These are phyloP conservation scores for Heliconius erato DNA, from an alignment of 2,888 invertebrate species.

Conservation along the genomic window DNA sequence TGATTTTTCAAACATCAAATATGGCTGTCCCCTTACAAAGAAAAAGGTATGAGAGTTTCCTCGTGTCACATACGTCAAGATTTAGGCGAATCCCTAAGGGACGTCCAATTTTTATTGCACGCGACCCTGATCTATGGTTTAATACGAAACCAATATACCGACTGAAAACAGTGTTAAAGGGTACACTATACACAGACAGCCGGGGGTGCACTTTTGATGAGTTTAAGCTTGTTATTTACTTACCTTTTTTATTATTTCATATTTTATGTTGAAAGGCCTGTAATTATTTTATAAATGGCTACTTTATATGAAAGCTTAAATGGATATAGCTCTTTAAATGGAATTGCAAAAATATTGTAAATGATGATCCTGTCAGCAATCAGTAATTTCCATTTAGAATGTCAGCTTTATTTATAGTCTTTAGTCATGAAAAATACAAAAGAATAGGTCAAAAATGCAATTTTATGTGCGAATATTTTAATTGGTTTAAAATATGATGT, in stretches of 20 bases:
- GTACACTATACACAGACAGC: constrained; percentile 68
- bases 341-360: constrained; percentile 64
- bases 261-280: not conserved
- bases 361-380: constrained; percentile 66
- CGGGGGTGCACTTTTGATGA: constrained; percentile 51
- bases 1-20: constrained; percentile 77
- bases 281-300: not conserved
- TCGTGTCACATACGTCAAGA: constrained; percentile 82
- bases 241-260: not conserved
- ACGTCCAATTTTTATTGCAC: constrained; percentile 82
- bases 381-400: constrained; percentile 74
- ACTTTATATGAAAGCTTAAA: constrained; percentile 3
- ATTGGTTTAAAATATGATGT: constrained; percentile 41
- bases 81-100: constrained; percentile 81
- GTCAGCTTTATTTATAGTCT: constrained; percentile 70
- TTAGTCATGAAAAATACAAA: constrained; percentile 62
- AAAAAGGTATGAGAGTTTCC: constrained; percentile 76
- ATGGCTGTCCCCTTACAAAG: constrained; percentile 67
- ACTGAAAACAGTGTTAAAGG: constrained; percentile 67
- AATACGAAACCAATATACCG: constrained; percentile 78
- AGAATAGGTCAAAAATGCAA: constrained; percentile 63
- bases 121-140: constrained; percentile 78
- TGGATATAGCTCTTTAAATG: constrained; percentile 56
- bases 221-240: constrained; percentile 3
- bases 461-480: constrained; percentile 68